These are phyloP conservation scores for Rhabdophis nuchalis DNA, from an alignment of 2,797 vertebrate genomes.

Conservation along the genomic window DNA sequence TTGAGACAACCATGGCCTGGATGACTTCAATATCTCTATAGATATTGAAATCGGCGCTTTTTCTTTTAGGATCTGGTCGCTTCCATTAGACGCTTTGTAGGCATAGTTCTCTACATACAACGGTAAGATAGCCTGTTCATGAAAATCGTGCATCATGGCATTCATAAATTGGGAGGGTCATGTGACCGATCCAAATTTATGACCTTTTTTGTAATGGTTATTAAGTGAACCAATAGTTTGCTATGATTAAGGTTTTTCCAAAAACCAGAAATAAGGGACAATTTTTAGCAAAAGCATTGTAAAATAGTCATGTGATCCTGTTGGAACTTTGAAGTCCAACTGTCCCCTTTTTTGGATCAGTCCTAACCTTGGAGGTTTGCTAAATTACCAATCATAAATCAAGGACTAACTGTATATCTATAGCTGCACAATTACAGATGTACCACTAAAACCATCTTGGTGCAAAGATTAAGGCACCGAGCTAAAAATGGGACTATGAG, in stretches of 20 bases:
- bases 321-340: not conserved
- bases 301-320: not conserved
- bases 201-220: not conserved
- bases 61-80: not conserved
- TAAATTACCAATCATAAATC: not conserved
- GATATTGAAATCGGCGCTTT: not conserved
- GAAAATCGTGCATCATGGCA: not conserved
- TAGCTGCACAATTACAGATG: not conserved
- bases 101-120: not conserved
- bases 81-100: not conserved
- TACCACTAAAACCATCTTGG: not conserved
- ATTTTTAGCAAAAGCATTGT: not conserved
- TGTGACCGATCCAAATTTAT: not conserved
- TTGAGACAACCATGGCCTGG: not conserved
- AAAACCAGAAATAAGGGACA: not conserved
- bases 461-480: not conserved
- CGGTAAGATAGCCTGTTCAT: not conserved
- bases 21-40: not conserved
- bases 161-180: not conserved
- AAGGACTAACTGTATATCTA: not conserved
- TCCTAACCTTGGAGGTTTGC: not conserved
- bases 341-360: not conserved
- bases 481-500: not conserved
- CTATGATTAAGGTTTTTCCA: not conserved
- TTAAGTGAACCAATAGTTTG: not conserved